Percentiles rank a stretch among this genome's conserved stretches.
Evolutionary conservation across 2,888 invertebrate species (phyloP).

Genomic region (Callyntrura sp.): DNA sequence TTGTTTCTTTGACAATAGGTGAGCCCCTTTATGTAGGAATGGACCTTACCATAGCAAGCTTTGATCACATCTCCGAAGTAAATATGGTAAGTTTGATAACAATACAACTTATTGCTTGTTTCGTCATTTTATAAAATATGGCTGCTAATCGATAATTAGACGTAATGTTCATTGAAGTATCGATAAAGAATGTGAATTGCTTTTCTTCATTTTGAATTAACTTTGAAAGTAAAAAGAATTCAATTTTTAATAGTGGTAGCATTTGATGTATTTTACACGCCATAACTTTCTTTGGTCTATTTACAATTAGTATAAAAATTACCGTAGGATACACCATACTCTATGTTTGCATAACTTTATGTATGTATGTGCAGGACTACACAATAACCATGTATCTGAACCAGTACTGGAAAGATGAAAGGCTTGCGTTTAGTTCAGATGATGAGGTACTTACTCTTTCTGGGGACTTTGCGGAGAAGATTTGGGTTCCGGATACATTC

Average conservation of each 20-base stretch:
- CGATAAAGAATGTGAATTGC: too few relatives aligned
- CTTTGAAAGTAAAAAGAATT: too few relatives aligned
- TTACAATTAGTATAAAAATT: too few relatives aligned
- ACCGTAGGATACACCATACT: too few relatives aligned
- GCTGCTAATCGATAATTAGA: too few relatives aligned
- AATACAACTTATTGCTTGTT: conserved; percentile 74
- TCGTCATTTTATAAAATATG: too few relatives aligned
- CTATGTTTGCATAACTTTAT: too few relatives aligned
- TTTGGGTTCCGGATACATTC: conserved; percentile 88
- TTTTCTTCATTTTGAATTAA: too few relatives aligned
- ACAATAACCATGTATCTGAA: conserved; percentile 88
- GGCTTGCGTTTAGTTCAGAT: conserved; percentile 86
- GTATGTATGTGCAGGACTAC: conserved; percentile 86
- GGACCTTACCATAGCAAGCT: conserved; percentile 87
- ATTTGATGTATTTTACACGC: too few relatives aligned
- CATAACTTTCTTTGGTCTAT: too few relatives aligned
- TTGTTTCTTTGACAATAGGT: conserved; percentile 85
- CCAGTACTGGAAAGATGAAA: conserved; percentile 88
- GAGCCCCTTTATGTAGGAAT: conserved; percentile 87
- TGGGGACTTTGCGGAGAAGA: conserved; percentile 88
- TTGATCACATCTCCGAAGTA: conserved; percentile 88
- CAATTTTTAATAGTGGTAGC: too few relatives aligned
- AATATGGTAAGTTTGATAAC: conserved; percentile 87
- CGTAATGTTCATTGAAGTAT: too few relatives aligned
- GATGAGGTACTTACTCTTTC: conserved; percentile 87